These are phyloP conservation scores for Harpagifer antarcticus DNA, from an alignment of 2,797 vertebrate species.

Conservation along the genomic window DNA sequence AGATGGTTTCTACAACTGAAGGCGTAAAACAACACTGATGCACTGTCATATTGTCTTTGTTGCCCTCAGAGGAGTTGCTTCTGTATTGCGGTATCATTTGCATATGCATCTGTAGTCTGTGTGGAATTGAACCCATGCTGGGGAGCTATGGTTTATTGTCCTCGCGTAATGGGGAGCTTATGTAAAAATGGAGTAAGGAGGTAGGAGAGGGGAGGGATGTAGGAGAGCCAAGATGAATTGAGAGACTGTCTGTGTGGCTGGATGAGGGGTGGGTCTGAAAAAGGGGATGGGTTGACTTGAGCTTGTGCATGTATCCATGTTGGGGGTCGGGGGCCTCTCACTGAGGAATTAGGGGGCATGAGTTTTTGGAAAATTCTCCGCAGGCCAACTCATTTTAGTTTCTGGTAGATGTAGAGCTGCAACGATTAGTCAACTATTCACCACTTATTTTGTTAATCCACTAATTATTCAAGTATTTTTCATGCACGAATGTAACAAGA, in stretches of 20 bases:
- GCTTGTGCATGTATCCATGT: constrained; percentile 24
- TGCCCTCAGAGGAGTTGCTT: constrained; percentile 16
- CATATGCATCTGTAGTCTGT: constrained; percentile 30
- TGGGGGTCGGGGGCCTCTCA: constrained; percentile 18
- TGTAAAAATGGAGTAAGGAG: constrained; percentile 45
- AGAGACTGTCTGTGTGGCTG: constrained; percentile 49
- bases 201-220: constrained; percentile 17
- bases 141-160: constrained; percentile 42
- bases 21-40: constrained; percentile 39
- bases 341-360: constrained; percentile 12
- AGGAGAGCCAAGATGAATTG: constrained; percentile 48
- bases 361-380: constrained; percentile 6
- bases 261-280: constrained; percentile 62
- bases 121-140: constrained; percentile 22
- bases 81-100: constrained; percentile 30
- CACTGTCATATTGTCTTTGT: constrained; percentile 41
- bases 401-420: too few species aligned
- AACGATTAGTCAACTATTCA: too few species aligned
- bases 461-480: too few species aligned
- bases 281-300: constrained; percentile 46
- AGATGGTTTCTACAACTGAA: constrained; percentile 52
- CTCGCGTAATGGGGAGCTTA: constrained; percentile 26
- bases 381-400: too few species aligned
- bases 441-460: too few species aligned
- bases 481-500: too few species aligned